Conservation (phyloP, 1,140 invertebrate species). For the Apocrypta bakeri region DNA sequence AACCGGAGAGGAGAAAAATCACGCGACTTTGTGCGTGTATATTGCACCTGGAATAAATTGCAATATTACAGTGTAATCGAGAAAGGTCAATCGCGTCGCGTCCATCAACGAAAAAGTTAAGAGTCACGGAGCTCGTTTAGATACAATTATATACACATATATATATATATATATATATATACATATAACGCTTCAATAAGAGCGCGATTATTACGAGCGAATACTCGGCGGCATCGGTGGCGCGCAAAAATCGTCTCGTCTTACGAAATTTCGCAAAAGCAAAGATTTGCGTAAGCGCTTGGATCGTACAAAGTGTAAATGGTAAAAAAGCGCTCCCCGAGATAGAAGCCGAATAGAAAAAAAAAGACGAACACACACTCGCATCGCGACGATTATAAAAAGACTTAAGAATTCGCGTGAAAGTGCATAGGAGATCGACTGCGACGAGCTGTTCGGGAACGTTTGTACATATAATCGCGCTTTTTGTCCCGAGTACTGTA, state of each 20-base stretch:
- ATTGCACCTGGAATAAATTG: no score
- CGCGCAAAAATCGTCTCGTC: conserved; percentile 25
- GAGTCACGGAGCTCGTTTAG: conserved; percentile 34
- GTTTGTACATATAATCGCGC: conserved; percentile 34
- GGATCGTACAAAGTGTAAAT: no score
- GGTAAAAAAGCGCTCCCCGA: not conserved
- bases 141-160: no score
- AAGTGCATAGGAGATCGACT: conserved; percentile 42
- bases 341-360: not conserved
- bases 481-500: conserved; percentile 20
- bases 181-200: no score
- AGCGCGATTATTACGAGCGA: no score
- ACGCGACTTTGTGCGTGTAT: no score
- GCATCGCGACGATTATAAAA: conserved; percentile 16
- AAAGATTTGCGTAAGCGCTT: conserved; percentile 31
- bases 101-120: not conserved
- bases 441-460: not conserved
- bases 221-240: no score
- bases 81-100: no score
- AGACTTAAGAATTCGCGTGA: conserved; percentile 46
- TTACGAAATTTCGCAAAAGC: conserved; percentile 41
- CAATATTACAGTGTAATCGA: no score
- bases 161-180: no score
- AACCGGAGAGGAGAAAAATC: no score
- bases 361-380: conserved; percentile 1